phyloP scores from a whole-genome alignment of 2,888 invertebrate species.

The Pardosa pseudoannulata region DNA sequence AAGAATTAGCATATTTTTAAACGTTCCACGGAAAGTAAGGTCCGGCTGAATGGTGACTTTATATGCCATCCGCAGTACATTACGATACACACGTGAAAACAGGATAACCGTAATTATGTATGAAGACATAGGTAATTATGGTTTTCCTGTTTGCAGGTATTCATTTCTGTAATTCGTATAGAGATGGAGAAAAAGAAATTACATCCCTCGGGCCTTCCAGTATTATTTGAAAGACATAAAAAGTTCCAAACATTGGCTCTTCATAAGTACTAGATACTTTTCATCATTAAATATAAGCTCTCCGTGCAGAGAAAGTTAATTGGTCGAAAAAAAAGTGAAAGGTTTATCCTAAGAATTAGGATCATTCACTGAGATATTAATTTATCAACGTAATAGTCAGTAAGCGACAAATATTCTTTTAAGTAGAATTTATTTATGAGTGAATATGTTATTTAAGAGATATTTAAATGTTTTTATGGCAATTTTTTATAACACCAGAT shows the following conservation, averaged over 20 bases:
- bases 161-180: background rate
- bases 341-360: too few species aligned
- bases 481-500: too few species aligned
- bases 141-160: background rate
- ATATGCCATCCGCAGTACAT: background rate
- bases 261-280: background rate
- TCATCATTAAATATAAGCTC: background rate
- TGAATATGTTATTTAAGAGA: too few species aligned
- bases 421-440: too few species aligned
- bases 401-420: too few species aligned
- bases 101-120: background rate
- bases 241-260: background rate
- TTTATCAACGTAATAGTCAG: too few species aligned
- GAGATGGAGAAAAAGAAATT: background rate
- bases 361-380: too few species aligned
- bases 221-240: background rate
- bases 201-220: background rate
- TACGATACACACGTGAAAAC: background rate
- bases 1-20: slow-evolving; percentile 10
- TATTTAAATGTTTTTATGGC: too few species aligned
- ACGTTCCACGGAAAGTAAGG: background rate
- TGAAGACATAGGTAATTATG: background rate
- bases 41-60: background rate
- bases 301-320: background rate
- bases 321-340: too few species aligned